Conservation (phyloP, 2,797 vertebrate genomes). For the Tadarida brasiliensis region DNA sequence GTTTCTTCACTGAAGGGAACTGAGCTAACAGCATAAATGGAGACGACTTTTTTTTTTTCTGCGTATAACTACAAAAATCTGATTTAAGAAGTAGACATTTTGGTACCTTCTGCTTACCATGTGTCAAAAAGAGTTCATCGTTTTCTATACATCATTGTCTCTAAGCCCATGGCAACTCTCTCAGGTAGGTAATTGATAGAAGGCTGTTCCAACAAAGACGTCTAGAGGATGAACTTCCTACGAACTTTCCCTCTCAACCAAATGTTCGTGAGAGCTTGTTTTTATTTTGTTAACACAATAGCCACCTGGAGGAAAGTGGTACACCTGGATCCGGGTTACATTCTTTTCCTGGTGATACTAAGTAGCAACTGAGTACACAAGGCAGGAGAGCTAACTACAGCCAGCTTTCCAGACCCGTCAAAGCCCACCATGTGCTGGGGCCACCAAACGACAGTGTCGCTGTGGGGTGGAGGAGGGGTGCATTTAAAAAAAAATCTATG, state of each 20-base stretch:
- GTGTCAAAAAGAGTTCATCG: not conserved
- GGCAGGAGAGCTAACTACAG: not conserved
- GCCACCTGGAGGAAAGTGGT: not conserved
- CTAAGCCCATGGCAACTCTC: not conserved
- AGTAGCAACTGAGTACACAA: not conserved
- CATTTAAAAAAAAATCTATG: not conserved
- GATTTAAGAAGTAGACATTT: constrained; percentile 32
- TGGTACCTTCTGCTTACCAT: not conserved
- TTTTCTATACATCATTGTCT: not conserved
- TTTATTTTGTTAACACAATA: not conserved
- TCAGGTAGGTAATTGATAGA: not conserved
- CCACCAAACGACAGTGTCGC: not conserved
- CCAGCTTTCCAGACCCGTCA: not conserved
- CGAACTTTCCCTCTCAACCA: not conserved
- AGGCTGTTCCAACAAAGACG: not conserved
- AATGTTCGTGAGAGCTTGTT: not conserved
- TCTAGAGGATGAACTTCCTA: not conserved
- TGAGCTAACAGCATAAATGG: not conserved
- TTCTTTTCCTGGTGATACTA: not conserved
- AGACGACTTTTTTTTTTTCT: not conserved
- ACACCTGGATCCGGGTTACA: fast-evolving
- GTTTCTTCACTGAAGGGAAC: not conserved
- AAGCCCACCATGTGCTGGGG: fast-evolving
- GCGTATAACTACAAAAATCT: not conserved
- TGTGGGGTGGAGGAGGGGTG: fast-evolving